phyloP scores from a whole-genome alignment of 2,113 vertebrate species.

The Pavo muticus region DNA sequence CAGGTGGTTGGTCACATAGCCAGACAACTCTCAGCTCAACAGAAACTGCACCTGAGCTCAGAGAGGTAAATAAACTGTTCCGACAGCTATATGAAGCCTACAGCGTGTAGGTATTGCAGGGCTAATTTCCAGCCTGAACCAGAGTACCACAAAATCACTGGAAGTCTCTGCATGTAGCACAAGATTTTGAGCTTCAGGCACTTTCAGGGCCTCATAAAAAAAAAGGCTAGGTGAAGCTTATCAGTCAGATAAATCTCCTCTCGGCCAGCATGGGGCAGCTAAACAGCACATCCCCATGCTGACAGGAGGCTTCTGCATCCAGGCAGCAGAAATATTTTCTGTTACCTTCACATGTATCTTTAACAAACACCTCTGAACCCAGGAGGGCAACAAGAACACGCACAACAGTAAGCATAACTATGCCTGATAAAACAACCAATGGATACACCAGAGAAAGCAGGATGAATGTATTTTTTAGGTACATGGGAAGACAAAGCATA shows the following conservation, averaged over 20 bases:
- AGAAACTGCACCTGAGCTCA: not conserved
- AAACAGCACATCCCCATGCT: fast-evolving
- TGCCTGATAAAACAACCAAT: fast-evolving
- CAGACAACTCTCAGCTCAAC: not conserved
- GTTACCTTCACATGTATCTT: fast-evolving
- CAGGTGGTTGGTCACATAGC: fast-evolving
- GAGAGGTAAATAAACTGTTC: not conserved
- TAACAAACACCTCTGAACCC: not conserved
- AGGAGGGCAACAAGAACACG: not conserved
- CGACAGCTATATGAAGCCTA: not conserved
- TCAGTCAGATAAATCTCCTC: fast-evolving
- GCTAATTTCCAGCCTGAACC: not conserved
- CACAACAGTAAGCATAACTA: not conserved
- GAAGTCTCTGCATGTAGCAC: fast-evolving
- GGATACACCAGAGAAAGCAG: not conserved
- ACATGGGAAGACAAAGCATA: not conserved
- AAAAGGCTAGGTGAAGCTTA: not conserved
- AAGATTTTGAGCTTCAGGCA: not conserved
- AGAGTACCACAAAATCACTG: not conserved
- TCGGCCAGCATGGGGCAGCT: fast-evolving
- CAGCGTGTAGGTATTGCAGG: not conserved
- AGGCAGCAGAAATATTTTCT: fast-evolving
- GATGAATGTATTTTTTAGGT: not conserved
- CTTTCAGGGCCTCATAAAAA: not conserved
- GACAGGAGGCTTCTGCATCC: not conserved